Base-by-base conservation (phyloP, 2,113 vertebrate species). In the Syngnathus scovelli region DNA sequence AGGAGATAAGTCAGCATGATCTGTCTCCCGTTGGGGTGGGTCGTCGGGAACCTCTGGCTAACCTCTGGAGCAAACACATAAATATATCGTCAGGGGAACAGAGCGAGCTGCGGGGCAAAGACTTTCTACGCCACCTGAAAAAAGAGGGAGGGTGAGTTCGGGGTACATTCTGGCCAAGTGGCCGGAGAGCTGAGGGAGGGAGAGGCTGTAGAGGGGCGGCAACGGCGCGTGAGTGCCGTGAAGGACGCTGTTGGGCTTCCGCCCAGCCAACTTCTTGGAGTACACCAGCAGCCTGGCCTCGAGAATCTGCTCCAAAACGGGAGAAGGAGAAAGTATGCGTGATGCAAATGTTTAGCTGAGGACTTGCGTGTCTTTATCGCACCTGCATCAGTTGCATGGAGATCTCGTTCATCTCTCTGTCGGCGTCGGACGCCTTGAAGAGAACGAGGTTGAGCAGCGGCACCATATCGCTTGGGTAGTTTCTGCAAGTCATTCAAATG, bases 301-400 rank as follows among this genome's bases (percentile, higher is more conserved):
- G 27, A 99, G 92, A 78, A 99, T 94, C 97, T 99, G 69, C 7
- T 41, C 19, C 75, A 67, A 65, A n/a, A 73, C 36, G 79, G 41
- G 41, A 43, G 2, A 19, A 51, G 18, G 43, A 21, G 43, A 38
- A 12, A 16, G 21, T 1, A 7, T 16, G 46, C 51, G 5, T 27
- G 0, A 5, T 33, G 44, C 4, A 54, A 0, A 37, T 27, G 11
- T 23, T 39, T 2, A 10, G 21, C 11, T 8, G 7, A 16, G 36
- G 36, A n/a, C 16, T 38, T 7, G 7, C 10, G 2, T 21, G 23
- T 0, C 36, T 4, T 2, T n/a, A 1, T 51, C 75, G 79, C 39
- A 92, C 97, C 94, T 98, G 97, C 94, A 99, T 96, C 49, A 99
- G 93, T 89, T 99, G 96, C 95, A 98, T 96, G 76, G 97, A 95